Conservation (phyloP, 2,797 vertebrate genomes). For the Melanotaenia maccullochi region DNA sequence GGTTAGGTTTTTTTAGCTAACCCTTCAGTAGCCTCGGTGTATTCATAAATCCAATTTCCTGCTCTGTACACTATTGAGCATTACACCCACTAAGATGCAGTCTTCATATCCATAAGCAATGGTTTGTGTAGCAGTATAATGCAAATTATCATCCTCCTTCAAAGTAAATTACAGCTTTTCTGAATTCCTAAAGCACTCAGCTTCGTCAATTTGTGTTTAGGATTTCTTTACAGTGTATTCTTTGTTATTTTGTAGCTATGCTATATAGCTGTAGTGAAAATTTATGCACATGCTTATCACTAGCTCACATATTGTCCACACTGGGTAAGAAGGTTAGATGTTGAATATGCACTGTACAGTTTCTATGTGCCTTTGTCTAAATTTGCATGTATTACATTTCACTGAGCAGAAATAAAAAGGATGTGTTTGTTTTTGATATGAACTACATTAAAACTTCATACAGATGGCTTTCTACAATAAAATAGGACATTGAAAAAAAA, state of each 20-base stretch:
- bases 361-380: slow-evolving; percentile 11
- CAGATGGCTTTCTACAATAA: not conserved
- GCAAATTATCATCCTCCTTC: slow-evolving; percentile 37
- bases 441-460: not conserved
- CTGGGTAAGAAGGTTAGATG: slow-evolving; percentile 19
- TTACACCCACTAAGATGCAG: slow-evolving; percentile 26
- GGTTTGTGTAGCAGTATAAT: slow-evolving; percentile 34
- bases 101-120: slow-evolving; percentile 34
- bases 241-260: slow-evolving; percentile 18
- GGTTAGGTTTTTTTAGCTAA: slow-evolving; percentile 14
- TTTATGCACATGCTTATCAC: slow-evolving; percentile 57
- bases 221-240: slow-evolving; percentile 34
- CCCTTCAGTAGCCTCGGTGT: slow-evolving; percentile 7
- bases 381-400: slow-evolving; percentile 22
- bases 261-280: slow-evolving; percentile 38
- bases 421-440: slow-evolving; percentile 17
- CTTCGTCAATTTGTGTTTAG: slow-evolving; percentile 11
- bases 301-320: slow-evolving; percentile 49
- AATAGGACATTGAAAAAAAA: not conserved
- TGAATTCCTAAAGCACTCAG: slow-evolving; percentile 29
- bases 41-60: slow-evolving; percentile 23
- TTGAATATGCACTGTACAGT: slow-evolving; percentile 1
- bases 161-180: slow-evolving; percentile 42
- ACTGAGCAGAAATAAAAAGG: slow-evolving; percentile 22
- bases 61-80: slow-evolving; percentile 19